phyloP scores from a whole-genome alignment of 1,140 invertebrate species.

The Druon quercuslanigerum region DNA sequence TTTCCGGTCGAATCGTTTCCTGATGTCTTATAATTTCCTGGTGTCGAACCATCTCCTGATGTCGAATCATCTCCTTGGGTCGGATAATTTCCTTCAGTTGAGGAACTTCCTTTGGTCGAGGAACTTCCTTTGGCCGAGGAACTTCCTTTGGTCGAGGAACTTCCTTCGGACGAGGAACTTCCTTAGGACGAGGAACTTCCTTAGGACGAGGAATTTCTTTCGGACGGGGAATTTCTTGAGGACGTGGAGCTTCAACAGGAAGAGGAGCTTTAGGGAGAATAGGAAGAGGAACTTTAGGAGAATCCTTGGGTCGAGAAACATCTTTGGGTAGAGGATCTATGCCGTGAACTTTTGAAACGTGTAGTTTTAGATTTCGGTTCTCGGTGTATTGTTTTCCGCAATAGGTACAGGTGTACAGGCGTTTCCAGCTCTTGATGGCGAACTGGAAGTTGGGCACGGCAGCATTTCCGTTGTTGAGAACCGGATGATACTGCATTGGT shows the following conservation, averaged over 20 bases:
- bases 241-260: background rate
- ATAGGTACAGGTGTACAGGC: constrained; percentile 59
- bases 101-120: background rate
- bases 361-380: constrained; percentile 53
- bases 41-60: no score
- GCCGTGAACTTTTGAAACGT: constrained; percentile 61
- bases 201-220: background rate
- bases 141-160: background rate
- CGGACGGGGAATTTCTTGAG: background rate
- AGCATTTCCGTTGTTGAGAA: constrained; percentile 49
- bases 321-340: background rate
- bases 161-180: background rate
- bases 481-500: constrained; percentile 45
- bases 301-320: background rate
- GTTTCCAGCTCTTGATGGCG: constrained; percentile 56
- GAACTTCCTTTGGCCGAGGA: background rate
- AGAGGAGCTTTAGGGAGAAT: background rate
- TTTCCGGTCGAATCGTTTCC: background rate
- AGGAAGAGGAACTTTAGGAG: background rate
- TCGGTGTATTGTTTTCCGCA: constrained; percentile 63
- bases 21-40: no score
- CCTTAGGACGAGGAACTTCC: background rate
- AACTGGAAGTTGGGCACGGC: constrained; percentile 62
- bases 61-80: background rate
- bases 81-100: background rate